Evolutionary conservation across 2,797 vertebrate genomes (phyloP), one percentile per base, ranked within the genome.

Genomic region (Borostomias antarcticus): DNA sequence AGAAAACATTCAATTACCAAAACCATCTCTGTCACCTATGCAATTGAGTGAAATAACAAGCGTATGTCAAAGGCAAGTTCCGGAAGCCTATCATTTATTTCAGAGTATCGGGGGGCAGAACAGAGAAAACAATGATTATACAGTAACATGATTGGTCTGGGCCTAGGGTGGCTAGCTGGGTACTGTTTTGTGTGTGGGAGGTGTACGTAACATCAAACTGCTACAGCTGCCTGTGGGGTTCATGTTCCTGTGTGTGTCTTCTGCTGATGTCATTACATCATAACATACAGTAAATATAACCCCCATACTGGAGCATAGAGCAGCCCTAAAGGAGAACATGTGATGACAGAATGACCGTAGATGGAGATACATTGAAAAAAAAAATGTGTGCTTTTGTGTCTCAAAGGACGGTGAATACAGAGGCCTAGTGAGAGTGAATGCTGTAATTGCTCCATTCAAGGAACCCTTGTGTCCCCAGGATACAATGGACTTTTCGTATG

Each of bases 381-480:
- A 28, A 81, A 76, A 75, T 81, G 77, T n/a, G 63, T 77, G 83
- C 86, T 58, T 58, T 58, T 66, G 75, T 76, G 43, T 51, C 64
- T 75, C 71, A 70, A 79, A 82, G 84, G 85, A 77, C n/a, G 79
- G 85, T 82, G 84, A 86, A 84, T 84, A 88, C 83, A 77, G 77
- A 73, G 80, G 65, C 74, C 69, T 79, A 84, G 81, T 81, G 82
- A 79, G 73, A 76, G 78, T 82, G 78, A 82, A 85, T 75, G 74
- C 82, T 82, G 81, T 89, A 89, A 90, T 89, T 90, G 85, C 82
- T 84, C 72, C 80, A 73, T 87, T 87, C 84, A 89, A 90, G 88
- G 85, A 82, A 77, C 76, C 76, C 73, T 83, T 83, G 85, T 80
- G 71, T 82, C 66, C 70, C 77, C 74, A 70, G 77, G 75, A 87